These are phyloP conservation scores for Rhynchonycteris naso DNA, from an alignment of 2,797 vertebrate genomes.

Conservation along the genomic window DNA sequence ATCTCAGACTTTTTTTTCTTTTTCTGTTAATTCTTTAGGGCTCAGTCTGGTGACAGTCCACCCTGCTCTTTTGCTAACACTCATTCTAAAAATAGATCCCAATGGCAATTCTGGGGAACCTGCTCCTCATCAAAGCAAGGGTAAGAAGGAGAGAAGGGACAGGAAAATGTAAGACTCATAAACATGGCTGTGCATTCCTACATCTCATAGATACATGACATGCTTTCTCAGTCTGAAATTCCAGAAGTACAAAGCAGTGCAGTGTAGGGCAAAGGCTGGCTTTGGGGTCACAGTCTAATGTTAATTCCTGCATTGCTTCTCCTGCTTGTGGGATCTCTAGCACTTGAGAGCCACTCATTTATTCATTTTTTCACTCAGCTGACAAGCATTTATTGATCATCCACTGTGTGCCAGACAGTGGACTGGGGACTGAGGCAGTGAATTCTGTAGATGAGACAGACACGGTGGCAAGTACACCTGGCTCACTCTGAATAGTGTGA, in stretches of 20 bases:
- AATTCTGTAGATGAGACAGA: neutral
- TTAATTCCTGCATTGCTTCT: neutral
- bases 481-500: neutral
- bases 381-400: neutral
- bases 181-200: neutral
- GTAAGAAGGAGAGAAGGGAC: neutral
- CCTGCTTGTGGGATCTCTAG: neutral
- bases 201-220: neutral
- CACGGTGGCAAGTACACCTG: neutral
- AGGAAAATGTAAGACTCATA: neutral
- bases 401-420: neutral
- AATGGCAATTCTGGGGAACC: neutral
- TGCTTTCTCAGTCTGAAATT: neutral
- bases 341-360: neutral
- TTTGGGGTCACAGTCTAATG: neutral
- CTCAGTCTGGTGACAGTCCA: neutral
- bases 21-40: neutral
- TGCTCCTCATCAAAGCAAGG: neutral
- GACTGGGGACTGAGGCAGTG: neutral
- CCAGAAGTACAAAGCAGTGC: neutral
- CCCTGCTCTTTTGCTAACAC: neutral
- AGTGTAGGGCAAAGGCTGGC: neutral
- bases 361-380: neutral
- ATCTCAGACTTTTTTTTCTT: neutral
- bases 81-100: neutral